These are phyloP conservation scores for Caranx melampygus DNA, from an alignment of 2,113 vertebrate genomes.

Conservation along the genomic window DNA sequence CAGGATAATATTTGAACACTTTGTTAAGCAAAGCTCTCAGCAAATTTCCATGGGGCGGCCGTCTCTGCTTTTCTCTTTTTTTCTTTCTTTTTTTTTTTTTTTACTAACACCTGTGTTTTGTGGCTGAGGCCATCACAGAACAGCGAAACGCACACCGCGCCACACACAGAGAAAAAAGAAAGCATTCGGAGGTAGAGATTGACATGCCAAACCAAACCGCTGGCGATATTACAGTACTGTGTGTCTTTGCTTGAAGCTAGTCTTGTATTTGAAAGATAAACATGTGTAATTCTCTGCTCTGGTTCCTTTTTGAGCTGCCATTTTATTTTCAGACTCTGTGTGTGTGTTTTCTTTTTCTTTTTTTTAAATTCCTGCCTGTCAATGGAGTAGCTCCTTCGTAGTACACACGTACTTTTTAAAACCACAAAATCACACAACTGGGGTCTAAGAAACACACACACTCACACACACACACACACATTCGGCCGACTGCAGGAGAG, in stretches of 20 bases:
- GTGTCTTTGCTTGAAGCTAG: constrained; percentile 34
- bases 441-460: background rate
- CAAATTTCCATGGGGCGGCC: constrained; percentile 60
- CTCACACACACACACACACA: background rate
- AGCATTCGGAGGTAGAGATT: constrained; percentile 8
- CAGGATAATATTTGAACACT: constrained; percentile 76
- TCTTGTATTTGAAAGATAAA: constrained; percentile 58
- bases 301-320: constrained; percentile 33
- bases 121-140: constrained; percentile 47
- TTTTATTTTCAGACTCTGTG: constrained; percentile 43
- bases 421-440: constrained; percentile 15
- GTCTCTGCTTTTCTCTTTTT: constrained; percentile 35
- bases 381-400: background rate
- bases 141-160: constrained; percentile 43
- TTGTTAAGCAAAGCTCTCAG: constrained; percentile 76
- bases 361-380: background rate
- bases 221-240: constrained; percentile 44
- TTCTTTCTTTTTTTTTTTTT: constrained; percentile 31
- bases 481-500: background rate
- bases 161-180: constrained; percentile 71
- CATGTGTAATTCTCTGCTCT: constrained; percentile 31
- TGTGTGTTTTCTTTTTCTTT: background rate
- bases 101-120: constrained; percentile 73
- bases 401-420: constrained; percentile 1
- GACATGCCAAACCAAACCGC: constrained; percentile 66